A percentile compares a stretch with the other conserved stretches of the same genome.
These are phyloP conservation scores for Actenoides hombroni DNA, from an alignment of 2,113 vertebrate genomes.

Conservation along the genomic window DNA sequence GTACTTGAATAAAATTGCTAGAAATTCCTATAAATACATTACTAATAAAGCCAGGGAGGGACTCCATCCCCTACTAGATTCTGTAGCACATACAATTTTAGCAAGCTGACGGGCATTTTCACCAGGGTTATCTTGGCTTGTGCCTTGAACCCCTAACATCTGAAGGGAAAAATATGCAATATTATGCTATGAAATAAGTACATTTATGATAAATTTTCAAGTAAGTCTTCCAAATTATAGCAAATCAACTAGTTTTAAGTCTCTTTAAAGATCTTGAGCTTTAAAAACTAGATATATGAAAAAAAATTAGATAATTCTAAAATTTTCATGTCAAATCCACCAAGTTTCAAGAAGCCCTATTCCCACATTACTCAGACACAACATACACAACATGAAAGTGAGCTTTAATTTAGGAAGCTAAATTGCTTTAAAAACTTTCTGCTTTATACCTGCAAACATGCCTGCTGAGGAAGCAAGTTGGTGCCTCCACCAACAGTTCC, in stretches of 20 bases:
- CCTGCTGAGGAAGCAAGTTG: slow-evolving; percentile 91
- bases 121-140: slow-evolving; percentile 86
- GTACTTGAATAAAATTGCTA: too few species aligned
- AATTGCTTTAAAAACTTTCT: neutral
- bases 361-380: neutral
- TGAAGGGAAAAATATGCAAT: slow-evolving; percentile 29
- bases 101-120: slow-evolving; percentile 94
- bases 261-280: neutral
- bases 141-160: slow-evolving; percentile 96
- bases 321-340: neutral
- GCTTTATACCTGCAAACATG: slow-evolving; percentile 88
- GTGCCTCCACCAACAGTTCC: slow-evolving; percentile 96
- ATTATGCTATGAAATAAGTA: neutral
- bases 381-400: fast-evolving
- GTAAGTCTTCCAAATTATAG: neutral
- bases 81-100: slow-evolving; percentile 89
- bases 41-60: too few species aligned
- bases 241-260: neutral
- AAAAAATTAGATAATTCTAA: neutral
- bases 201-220: neutral
- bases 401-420: neutral
- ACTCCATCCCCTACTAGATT: too few species aligned
- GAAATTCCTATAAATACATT: too few species aligned
- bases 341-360: neutral
- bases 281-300: neutral